These are phyloP conservation scores for Gortyna flavago DNA, from an alignment of 2,888 invertebrate species.

Conservation along the genomic window DNA sequence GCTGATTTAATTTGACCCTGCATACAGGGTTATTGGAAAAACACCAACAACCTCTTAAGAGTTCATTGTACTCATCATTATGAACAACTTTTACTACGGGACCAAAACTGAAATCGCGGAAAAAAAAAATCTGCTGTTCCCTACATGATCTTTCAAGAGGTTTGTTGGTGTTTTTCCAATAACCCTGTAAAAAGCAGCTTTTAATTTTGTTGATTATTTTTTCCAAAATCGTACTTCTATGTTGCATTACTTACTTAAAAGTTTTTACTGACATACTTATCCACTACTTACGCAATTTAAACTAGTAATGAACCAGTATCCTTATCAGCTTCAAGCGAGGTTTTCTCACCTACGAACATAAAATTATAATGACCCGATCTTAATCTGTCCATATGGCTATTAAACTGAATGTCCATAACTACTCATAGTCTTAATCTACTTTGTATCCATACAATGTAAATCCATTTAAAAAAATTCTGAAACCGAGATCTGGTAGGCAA, in stretches of 20 bases:
- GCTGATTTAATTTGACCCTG: too few species aligned
- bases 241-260: neutral
- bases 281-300: neutral
- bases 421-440: too few species aligned
- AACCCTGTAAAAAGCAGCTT: neutral
- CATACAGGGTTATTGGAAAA: too few species aligned
- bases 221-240: neutral
- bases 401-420: neutral
- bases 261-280: neutral
- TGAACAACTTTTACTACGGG: too few species aligned
- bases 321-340: neutral
- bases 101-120: too few species aligned
- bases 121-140: too few species aligned
- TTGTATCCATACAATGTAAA: neutral
- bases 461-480: too few species aligned
- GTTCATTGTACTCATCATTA: too few species aligned
- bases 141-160: too few species aligned
- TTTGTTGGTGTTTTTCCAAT: too few species aligned
- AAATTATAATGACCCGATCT: neutral
- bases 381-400: neutral
- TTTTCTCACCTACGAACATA: constrained; percentile 6
- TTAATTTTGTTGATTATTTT: neutral
- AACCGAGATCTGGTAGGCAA: too few species aligned
- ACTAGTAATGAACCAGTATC: neutral
- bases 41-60: too few species aligned